Conservation (phyloP, 35 echinoderm and acorn worm species). For the Heliocidaris tuberculata region DNA sequence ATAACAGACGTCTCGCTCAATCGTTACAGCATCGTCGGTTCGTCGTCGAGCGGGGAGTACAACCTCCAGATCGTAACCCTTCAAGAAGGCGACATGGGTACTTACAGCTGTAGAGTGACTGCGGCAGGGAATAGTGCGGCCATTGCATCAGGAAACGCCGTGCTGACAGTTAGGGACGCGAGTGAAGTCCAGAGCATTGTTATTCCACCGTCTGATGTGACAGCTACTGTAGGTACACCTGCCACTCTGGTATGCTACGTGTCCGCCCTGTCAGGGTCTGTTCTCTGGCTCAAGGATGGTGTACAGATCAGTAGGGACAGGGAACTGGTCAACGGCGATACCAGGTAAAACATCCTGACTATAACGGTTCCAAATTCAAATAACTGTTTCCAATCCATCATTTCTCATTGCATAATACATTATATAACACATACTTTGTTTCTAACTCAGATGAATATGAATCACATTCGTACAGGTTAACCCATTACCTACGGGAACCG, state of each 20-base stretch:
- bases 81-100: conserved; percentile 63
- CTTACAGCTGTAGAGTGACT: conserved; percentile 72
- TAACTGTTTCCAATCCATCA: no score
- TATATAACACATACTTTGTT: no score
- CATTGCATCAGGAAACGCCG: conserved; percentile 60
- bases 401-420: no score
- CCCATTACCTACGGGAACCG: no score
- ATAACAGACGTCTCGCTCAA: conserved; percentile 55
- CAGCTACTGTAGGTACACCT: conserved; percentile 59
- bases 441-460: no score
- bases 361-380: no score
- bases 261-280: conserved; percentile 61
- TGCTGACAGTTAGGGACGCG: conserved; percentile 41
- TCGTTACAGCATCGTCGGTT: conserved; percentile 73
- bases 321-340: not conserved
- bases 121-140: conserved; percentile 50
- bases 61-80: conserved; percentile 80
- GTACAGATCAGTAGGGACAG: conserved; percentile 62
- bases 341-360: not conserved
- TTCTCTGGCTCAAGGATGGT: conserved; percentile 82
- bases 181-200: conserved; percentile 54
- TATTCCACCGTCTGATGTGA: conserved; percentile 61
- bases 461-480: no score
- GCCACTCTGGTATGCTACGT: conserved; percentile 69
- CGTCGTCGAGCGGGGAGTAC: conserved; percentile 58